Base-by-base conservation (phyloP, 2,888 invertebrate species). In the Drosophila melanocephala region DNA sequence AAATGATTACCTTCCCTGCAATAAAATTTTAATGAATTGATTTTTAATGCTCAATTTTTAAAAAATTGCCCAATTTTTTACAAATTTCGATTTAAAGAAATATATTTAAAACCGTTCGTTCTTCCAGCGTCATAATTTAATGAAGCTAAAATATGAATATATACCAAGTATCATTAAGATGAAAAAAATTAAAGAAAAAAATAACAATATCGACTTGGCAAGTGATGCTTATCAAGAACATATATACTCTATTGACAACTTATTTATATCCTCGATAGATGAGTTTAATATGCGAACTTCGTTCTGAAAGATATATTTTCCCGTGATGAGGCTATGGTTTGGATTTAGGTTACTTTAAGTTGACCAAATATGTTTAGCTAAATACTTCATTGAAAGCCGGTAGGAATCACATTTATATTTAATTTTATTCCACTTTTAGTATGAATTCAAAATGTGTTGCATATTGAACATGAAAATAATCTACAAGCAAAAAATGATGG, bases 401-500 rank as follows among this genome's bases (percentile, higher is more conserved):
- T 22, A 35, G 14, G 16, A 1, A 35, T 39, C 28, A 56, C 69
- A 69, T 52, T 63, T 22, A 58, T 39, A n/a, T 63, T 70, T 62
- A 63, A 26, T 47, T 71, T 62, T 72, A 53, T 77, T 77, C 42
- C 66, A 56, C n/a, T 72, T 64, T 53, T 72, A 61, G 77, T 62
- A 72, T 67, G 64, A 77, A 72, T 77, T 64, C 52, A 58, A 67
- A 68, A 47, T 56, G 28, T 52, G 37, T 64, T 3, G 72, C 56
- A 60, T 61, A 64, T 71, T 65, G 64, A 85, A 80, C 75, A 60
- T 42, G 75, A 79, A 68, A 73, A 73, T 65, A 51, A 42, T 37
- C 73, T 85, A 85, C 83, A 72, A 85, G 83, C 83, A 75, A 78
- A 72, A 72, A 52, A 64, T 70, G 32, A 70, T 81, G 81, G 58